Evolutionary conservation across 2,113 vertebrate genomes (phyloP).

Genomic region (Burhinus oedicnemus): DNA sequence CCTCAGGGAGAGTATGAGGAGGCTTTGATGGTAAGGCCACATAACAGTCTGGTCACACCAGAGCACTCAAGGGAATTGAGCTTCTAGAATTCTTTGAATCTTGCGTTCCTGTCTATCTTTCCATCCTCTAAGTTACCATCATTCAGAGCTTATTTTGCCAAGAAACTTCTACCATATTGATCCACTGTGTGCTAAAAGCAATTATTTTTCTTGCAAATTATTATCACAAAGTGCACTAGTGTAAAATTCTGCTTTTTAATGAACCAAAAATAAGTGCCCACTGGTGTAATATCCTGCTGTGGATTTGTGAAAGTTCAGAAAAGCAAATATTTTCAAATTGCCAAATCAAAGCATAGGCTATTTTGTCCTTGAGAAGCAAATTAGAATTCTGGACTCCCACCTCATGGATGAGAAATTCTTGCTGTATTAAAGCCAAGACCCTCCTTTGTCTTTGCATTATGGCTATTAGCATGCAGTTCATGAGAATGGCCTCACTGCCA

Average conservation of each 20-base stretch:
- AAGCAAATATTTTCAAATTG: neutral
- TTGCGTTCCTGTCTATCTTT: neutral
- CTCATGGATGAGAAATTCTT: neutral
- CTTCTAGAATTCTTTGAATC: neutral
- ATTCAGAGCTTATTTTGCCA: neutral
- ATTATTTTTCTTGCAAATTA: neutral
- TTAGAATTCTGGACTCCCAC: neutral
- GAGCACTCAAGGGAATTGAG: neutral
- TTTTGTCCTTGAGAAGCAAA: neutral
- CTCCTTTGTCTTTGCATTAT: neutral
- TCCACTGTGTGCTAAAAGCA: neutral
- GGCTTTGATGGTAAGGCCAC: neutral
- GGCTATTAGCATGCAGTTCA: neutral
- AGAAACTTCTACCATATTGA: neutral
- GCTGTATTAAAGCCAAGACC: neutral
- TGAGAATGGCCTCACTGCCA: neutral
- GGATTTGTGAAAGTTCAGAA: neutral
- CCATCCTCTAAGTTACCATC: neutral
- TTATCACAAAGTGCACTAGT: neutral
- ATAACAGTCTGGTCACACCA: neutral
- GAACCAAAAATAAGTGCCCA: neutral
- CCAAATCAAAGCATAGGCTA: neutral
- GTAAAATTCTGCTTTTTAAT: neutral
- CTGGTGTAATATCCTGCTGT: neutral
- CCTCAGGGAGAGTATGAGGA: neutral